These are phyloP conservation scores for Siphlonurus alternatus DNA, from an alignment of 2,888 invertebrate species.

Conservation along the genomic window DNA sequence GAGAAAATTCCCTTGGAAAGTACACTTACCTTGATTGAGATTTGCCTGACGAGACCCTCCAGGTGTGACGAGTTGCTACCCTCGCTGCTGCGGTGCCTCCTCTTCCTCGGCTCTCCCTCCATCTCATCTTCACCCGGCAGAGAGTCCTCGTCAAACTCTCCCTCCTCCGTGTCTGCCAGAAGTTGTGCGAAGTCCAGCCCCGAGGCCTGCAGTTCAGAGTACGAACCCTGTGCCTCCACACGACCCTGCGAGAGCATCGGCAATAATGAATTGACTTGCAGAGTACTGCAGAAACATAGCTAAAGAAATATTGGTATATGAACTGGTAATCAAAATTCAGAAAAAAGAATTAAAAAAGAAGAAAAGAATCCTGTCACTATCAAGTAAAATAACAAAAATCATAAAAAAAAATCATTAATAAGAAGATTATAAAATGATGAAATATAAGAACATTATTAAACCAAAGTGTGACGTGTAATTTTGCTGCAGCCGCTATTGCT, in stretches of 20 bases:
- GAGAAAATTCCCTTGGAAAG: too few relatives aligned
- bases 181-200: conserved; percentile 64
- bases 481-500: too few relatives aligned
- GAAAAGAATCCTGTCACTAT: too few relatives aligned
- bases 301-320: conserved; percentile 1
- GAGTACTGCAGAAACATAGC: conserved; percentile 24
- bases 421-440: too few relatives aligned
- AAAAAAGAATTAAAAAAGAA: too few relatives aligned
- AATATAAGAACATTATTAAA: too few relatives aligned
- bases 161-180: conserved; percentile 31
- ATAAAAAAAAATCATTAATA: too few relatives aligned
- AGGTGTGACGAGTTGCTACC: not conserved
- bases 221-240: conserved; percentile 37
- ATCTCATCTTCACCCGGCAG: not conserved
- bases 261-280: conserved; percentile 14
- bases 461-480: too few relatives aligned
- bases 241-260: conserved; percentile 28
- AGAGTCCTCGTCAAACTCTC: conserved; percentile 29
- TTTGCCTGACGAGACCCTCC: not conserved
- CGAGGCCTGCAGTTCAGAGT: conserved; percentile 48
- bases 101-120: not conserved
- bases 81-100: not conserved
- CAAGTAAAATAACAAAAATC: too few relatives aligned
- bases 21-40: not conserved
- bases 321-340: too few relatives aligned